Evolutionary conservation across 2,888 invertebrate genomes (phyloP), one percentile per base, ranked within the genome.

Genomic region (Thymelicus lineola): DNA sequence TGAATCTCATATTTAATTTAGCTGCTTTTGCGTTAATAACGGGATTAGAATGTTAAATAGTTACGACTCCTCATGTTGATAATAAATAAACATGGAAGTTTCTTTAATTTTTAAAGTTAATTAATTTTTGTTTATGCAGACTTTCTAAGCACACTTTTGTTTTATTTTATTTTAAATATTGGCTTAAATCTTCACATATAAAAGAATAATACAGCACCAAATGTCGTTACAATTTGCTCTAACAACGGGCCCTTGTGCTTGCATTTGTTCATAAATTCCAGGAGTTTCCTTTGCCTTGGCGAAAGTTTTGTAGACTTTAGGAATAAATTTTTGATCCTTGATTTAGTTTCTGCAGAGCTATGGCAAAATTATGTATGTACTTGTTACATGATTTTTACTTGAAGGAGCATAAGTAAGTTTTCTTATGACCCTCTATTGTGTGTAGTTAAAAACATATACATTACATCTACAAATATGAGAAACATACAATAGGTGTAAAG

Each of bases 311-410:
- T 69, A 69, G 68, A 69, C 68, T 69, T 63, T 62, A 63, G 57
- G 63, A 69, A 69, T 69, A 69, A 62, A 69, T 69, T 69, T 69
- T 57, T 69, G 68, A 69, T 69, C 68, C 62, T 69, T 69, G 68
- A 69, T 69, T 69, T 69, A 69, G 68, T 69, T 63, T 69, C 67
- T 42, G 48, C 38, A 53, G 62, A 58, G 62, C 62, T 63, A 38
- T 62, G 62, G 17, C 45, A 69, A 69, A 63, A 63, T 53, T 28
- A 53, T 53, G 53, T 58, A 63, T 69, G 63, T 69, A 63, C 20
- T 20, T 20, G 4, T 58, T 28, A 46, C 46, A 69, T 63, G 48
- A 69, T 58, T 69, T 69, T 46, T 48, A 63, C 63, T 69, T 62
- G 20, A 63, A 69, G 7, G 9, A 55, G 58, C 63, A 57, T 68